These are phyloP conservation scores for Archegozetes longisetosus DNA, from an alignment of 1,140 invertebrate genomes.

Conservation along the genomic window DNA sequence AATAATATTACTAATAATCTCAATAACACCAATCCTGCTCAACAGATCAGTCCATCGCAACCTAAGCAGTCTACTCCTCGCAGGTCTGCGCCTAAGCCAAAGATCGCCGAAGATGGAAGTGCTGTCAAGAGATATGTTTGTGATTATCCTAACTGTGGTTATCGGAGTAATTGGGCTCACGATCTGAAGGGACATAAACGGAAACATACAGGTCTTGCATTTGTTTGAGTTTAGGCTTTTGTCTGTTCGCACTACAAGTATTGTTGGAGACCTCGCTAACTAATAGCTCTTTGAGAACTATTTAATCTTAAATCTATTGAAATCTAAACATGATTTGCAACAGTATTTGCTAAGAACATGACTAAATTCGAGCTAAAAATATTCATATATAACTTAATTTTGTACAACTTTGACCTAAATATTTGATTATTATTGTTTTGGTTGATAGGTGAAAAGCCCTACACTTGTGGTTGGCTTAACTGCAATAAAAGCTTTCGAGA, in stretches of 20 bases:
- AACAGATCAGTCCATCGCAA: not conserved
- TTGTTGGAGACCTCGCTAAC: too few species aligned
- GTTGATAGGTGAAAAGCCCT: not conserved
- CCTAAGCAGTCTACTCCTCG: not conserved
- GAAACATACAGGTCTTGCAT: not conserved
- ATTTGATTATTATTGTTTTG: not conserved
- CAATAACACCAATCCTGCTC: not conserved
- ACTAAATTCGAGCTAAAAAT: too few species aligned
- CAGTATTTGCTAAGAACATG: too few species aligned
- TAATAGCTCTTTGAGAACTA: too few species aligned
- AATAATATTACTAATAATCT: not conserved
- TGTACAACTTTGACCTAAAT: too few species aligned
- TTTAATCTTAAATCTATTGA: too few species aligned
- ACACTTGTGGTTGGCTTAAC: not conserved
- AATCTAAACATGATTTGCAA: too few species aligned
- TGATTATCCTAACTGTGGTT: not conserved
- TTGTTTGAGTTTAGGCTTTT: too few species aligned
- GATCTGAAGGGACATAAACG: not conserved
- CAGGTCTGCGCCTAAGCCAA: not conserved
- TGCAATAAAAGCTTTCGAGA: not conserved
- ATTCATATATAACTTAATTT: too few species aligned
- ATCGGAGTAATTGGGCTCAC: not conserved
- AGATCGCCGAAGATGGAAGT: not conserved
- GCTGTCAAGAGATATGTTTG: not conserved
- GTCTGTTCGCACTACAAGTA: too few species aligned